These are phyloP conservation scores for Struthio camelus DNA, from an alignment of 2,113 vertebrate genomes.

Conservation along the genomic window DNA sequence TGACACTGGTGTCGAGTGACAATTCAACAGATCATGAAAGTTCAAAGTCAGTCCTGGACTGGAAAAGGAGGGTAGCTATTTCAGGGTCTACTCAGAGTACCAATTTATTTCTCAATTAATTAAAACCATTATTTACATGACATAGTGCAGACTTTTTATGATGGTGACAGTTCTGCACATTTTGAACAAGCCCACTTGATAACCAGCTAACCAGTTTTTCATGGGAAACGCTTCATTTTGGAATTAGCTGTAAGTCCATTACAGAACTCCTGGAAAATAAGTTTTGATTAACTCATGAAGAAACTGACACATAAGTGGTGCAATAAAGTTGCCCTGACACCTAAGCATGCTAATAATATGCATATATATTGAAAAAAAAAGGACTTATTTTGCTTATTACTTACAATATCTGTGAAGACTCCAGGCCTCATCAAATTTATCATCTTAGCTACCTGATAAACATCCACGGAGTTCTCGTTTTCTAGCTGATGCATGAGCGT, in stretches of 20 bases:
- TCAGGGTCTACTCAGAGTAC: not conserved
- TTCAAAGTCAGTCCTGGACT: not conserved
- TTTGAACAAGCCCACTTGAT: not conserved
- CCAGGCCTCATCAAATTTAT: slow-evolving; percentile 93
- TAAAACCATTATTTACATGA: not conserved
- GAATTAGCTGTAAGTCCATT: not conserved
- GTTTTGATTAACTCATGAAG: not conserved
- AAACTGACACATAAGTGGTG: not conserved
- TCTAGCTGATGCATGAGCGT: slow-evolving; percentile 89
- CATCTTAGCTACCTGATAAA: slow-evolving; percentile 93
- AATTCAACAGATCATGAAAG: not conserved
- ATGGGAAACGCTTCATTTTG: not conserved
- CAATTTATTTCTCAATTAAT: not conserved
- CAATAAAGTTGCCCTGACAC: not conserved
- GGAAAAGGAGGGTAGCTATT: not conserved
- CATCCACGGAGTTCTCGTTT: slow-evolving; percentile 86
- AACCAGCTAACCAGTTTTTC: not conserved
- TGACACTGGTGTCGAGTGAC: not conserved
- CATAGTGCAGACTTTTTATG: not conserved
- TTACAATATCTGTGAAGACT: slow-evolving; percentile 89
- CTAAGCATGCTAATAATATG: not conserved
- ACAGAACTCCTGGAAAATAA: not conserved
- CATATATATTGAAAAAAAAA: not conserved
- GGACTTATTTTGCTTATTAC: slow-evolving; percentile 34
- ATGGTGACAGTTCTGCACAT: not conserved